phyloP scores from a whole-genome alignment of 2,113 vertebrate genomes.

The Sardina pilchardus region DNA sequence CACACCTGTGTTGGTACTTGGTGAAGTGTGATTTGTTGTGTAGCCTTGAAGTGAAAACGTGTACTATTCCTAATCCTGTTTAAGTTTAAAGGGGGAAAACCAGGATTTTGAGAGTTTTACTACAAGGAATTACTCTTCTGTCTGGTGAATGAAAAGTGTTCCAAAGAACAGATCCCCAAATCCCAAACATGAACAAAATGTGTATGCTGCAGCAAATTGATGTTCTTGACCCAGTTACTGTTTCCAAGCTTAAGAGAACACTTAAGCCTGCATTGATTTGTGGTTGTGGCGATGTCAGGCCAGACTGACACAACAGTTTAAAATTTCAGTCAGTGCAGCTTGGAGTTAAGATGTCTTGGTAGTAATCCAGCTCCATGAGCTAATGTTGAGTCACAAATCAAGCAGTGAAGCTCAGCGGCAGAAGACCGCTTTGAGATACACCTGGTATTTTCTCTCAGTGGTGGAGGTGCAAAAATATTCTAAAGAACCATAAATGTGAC shows the following conservation, averaged over 20 bases:
- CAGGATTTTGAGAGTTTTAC: not conserved
- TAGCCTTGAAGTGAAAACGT: not conserved
- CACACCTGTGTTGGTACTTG: not conserved
- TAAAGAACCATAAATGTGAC: not conserved
- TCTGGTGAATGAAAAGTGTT: not conserved
- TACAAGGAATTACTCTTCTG: not conserved
- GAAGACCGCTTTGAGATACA: not conserved
- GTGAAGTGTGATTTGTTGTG: not conserved
- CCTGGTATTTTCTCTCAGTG: not conserved
- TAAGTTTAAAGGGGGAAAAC: not conserved
- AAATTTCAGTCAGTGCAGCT: not conserved
- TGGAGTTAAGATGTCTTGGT: not conserved
- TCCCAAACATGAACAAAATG: not conserved
- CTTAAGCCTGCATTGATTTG: constrained; percentile 13
- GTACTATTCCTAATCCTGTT: not conserved
- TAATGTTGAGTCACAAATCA: constrained; percentile 7
- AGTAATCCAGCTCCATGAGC: not conserved
- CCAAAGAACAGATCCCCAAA: not conserved
- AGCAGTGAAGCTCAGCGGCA: too few species aligned
- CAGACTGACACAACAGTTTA: not conserved
- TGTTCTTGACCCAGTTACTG: not conserved
- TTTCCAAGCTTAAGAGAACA: constrained; percentile 12
- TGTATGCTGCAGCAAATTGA: not conserved
- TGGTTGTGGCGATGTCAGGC: not conserved
- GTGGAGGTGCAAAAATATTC: not conserved